Base-by-base conservation (phyloP, 1,140 invertebrate species). In the Drosophila arawakana region DNA sequence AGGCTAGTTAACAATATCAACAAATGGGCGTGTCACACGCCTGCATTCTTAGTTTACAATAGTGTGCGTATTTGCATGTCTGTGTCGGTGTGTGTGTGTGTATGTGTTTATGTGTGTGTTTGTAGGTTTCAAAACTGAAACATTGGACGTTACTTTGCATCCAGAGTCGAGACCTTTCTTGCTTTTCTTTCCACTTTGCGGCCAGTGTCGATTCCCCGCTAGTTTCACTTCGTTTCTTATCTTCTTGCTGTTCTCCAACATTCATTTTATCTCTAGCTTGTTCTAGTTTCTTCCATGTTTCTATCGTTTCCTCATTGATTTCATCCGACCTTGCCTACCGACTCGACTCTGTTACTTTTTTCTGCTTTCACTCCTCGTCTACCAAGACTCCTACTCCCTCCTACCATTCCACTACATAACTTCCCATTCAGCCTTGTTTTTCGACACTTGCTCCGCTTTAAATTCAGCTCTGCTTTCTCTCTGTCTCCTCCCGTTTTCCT, bases 1-100 rank as follows among this genome's bases (percentile, higher is more conserved):
- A 60, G 61, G 81, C 75, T 81, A 84, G 78, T 86, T 86, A 85
- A 81, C 82, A 86, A 85, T 85, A 86, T 85, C 72, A 85, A 83
- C 80, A 78, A 60, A 81, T 60, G 49, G 68, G 78, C 69, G 65
- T 54, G 47, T 15, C 30, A 30, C 35, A 66, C 60, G 70, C 63
- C 70, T 68, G 63, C 71, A 60, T 68, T 68, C 63, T 69, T 69
- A 73, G 63, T 68, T 66, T 72, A 66, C 18, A 43, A 43, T 70
- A 34, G 37, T 46, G 50, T 60, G 13, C 25, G 13, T 43, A 13
- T 52, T 18, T 58, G 11, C 34, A 10, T 65, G 5, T 46, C 9
- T 55, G 25, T 54, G 2, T 47, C 4, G 18, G 21, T 49, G 18
- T 49, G 47, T 49, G 13, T 61, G 11, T 52, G 2, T 50, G 66